Base-by-base conservation (phyloP, 1,140 invertebrate genomes). In the Monomorium pharaonis region DNA sequence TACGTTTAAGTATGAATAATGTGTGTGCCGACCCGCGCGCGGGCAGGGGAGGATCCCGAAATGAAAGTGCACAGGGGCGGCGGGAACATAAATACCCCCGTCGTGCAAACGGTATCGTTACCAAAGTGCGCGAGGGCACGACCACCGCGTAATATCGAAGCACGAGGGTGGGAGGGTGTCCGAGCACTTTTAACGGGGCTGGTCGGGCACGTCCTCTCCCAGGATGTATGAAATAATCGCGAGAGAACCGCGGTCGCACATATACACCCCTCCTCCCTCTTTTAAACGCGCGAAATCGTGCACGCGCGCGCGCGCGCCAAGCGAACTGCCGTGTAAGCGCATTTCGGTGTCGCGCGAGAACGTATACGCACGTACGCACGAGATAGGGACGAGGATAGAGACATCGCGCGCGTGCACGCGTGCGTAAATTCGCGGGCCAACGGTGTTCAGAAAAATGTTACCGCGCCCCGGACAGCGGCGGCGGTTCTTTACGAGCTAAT, bases 401-500 rank as follows among this genome's bases (percentile, higher is more conserved):
- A 80, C 24, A 51, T 69, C 47, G 18, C 18, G 33, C 47, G 77
- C 62, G 60, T 30, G 47, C 78, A 49, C 14, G 54, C 84, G 65
- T 27, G 54, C 78, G 63, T 70, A 51, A 84, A 86, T 72, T 72
- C 78, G 74, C 80, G 80, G 81, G 24, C 60, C 44, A 27, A 42
- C 51, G 67, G 42, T 81, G 78, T 44, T 81, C 33, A 81, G 51
- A 81, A 81, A 81, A 81, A 81, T 81, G 78, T 81, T 72, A 44
- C 51, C 65, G 33, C 78, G 37, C 37, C 24, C 33, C 49, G 84
- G 76, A 78, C 76, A 67, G 54, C 33, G 37, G 81, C 42, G 67
- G 37, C 42, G 72, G 74, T 77, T 77, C 74, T 85, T 87, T 87
- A 89, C 89, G 89, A 90, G 90, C 92, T 92, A 90, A 89, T 89